Evolutionary conservation across 2,113 vertebrate genomes (phyloP), one percentile per base, ranked within the genome.

Genomic region (Australoheros scitulus): DNA sequence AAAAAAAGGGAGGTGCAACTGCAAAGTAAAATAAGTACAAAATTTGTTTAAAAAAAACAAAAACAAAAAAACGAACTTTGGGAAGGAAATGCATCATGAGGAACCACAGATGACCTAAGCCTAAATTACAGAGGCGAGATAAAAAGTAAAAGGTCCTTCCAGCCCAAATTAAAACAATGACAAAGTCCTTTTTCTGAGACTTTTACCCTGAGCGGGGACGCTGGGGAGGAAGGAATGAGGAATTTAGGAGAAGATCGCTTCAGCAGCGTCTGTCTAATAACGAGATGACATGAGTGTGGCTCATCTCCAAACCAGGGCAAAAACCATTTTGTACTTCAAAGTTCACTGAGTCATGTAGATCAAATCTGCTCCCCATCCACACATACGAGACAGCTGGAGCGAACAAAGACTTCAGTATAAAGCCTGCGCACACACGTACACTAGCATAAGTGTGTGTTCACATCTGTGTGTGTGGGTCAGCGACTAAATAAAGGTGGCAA

Each of bases 281-380:
- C 2, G 1, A 57, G 65, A 92, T 82, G 88, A 92, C 87, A 88
- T 38, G 52, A 83, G 13, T 2, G 8, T 82, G 83, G 84, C 87
- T 90, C 88, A 59, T 87, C 76, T 89, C 88, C 82, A 88, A 82
- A 80, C 57, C 55, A 7, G 55, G 74, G 22, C 56, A 80, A 92
- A 92, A 92, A 87, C 11, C 56, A 88, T 90, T 88, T 86, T 87
- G 84, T 81, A 87, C 86, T 68, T 91, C 83, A 88, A 88, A 93
- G 87, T 91, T 81, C 63, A 80, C 72, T 20, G 90, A 90, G 83
- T 90, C 90, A 79, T 29, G 76, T 32, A 77, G 61, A 79, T 87
- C 83, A 84, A 83, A 88, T 82, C 82, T 80, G 84, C 86, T 76
- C 55, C 52, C 61, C 13, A 2, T 50, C 63, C 36, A 38, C 34